Percentiles rank a stretch among this genome's conserved stretches.
These are phyloP conservation scores for Mastacembelus armatus DNA, from an alignment of 2,797 vertebrate species.

Conservation along the genomic window DNA sequence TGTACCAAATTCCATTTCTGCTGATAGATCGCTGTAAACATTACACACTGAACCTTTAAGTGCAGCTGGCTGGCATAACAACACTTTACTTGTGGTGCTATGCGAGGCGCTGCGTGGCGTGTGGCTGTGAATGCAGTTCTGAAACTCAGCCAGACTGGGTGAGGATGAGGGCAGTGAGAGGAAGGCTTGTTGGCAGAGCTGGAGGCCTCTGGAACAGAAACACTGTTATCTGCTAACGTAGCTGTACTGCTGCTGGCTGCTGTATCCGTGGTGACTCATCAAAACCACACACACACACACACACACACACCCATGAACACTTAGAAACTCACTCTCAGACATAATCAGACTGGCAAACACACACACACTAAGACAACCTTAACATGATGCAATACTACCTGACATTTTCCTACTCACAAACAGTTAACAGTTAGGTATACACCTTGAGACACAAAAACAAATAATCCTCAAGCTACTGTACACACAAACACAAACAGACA, in stretches of 20 bases:
- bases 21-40: too few relatives aligned
- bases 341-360: constrained; percentile 40
- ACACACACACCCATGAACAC: too few relatives aligned
- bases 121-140: constrained; percentile 28
- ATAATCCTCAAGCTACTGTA: constrained; percentile 1
- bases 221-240: constrained; percentile 68
- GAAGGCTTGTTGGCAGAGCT: constrained; percentile 65
- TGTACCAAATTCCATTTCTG: too few relatives aligned
- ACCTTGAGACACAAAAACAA: background rate
- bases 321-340: constrained; percentile 32
- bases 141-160: constrained; percentile 25
- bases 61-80: background rate
- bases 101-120: background rate
- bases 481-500: background rate
- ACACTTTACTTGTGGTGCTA: background rate
- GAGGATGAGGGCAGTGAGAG: constrained; percentile 50
- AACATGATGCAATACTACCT: too few relatives aligned
- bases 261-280: constrained; percentile 75
- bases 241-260: constrained; percentile 59
- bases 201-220: constrained; percentile 60
- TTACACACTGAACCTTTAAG: too few relatives aligned
- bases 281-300: constrained; percentile 30
- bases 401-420: constrained; percentile 15
- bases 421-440: background rate
- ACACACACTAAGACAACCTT: background rate